Evolutionary conservation across 2,113 vertebrate genomes (phyloP).

Genomic region (Pseudonaja textilis): DNA sequence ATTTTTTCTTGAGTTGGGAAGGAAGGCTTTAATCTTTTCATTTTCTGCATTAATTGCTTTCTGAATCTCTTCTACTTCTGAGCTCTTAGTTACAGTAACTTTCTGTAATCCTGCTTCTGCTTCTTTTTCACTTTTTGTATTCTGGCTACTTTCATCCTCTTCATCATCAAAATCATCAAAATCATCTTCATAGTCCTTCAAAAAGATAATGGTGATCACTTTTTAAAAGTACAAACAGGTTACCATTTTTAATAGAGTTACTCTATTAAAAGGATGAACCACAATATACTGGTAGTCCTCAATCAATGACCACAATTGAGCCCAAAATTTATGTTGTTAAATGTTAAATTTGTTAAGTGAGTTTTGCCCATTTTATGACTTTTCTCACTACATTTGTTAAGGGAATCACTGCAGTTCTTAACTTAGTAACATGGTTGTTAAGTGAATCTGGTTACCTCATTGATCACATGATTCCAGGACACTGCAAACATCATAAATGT

Average conservation of each 20-base stretch:
- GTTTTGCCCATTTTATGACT: neutral
- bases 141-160: slow-evolving; percentile 26
- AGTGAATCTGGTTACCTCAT: neutral
- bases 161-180: slow-evolving; percentile 81
- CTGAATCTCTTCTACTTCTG: slow-evolving; percentile 85
- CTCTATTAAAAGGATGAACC: neutral
- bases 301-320: neutral
- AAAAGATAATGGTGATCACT: neutral
- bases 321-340: neutral
- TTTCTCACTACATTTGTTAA: neutral
- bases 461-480: neutral
- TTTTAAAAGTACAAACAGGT: slow-evolving; percentile 2
- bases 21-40: slow-evolving; percentile 68
- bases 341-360: neutral
- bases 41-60: slow-evolving; percentile 91
- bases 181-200: slow-evolving; percentile 92
- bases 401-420: neutral
- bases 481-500: neutral
- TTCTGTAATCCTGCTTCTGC: slow-evolving; percentile 46
- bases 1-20: slow-evolving; percentile 43
- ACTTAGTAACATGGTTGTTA: neutral
- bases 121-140: neutral
- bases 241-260: neutral
- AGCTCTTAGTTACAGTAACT: slow-evolving; percentile 57
- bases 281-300: neutral